Base-by-base conservation (phyloP, 2,113 vertebrate genomes). In the Carollia perspicillata region DNA sequence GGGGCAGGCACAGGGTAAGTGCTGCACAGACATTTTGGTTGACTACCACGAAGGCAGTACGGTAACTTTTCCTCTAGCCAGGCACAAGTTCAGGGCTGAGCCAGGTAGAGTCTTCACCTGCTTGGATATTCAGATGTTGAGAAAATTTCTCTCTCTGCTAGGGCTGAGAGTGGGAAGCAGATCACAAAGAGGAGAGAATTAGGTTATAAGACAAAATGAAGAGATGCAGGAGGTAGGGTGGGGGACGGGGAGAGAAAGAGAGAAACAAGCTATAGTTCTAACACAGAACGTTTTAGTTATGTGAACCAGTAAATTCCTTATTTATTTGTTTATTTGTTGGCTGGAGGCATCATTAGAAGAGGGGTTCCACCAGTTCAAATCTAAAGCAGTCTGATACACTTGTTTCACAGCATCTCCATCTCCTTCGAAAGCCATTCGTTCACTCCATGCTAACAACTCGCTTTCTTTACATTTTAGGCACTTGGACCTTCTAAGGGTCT, bases 321-420 rank as follows among this genome's bases (percentile, higher is more conserved):
- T 74, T 79, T 91, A 51, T 83, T 92, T 75, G 33, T 74, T 79
- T 91, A 51, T 81, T 60, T 94, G 44, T 85, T 92, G 92, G 17
- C 65, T 95, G 77, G 47, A 74, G 28, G 49, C 91, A 74, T 44
- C 94, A 44, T n/a, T 51, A 51, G 58, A 97, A 66, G 37, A 55
- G 23, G 58, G 42, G 44, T 93, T 91, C 49, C 3, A 5, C 89
- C 13, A 53, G 40, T 86, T 75, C 74, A 92, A 93, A 94, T 69
- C 40, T 42, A 91, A 95, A 93, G 37, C 2, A 0, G 13, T 37
- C 83, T 12, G 3, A 35, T 4, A 63, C 22, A 44, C 68, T 90
- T 35, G 30, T 75, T 89, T 85, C 37, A 10, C 47, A 63, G 5
- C 13, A 8, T 28, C 20, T n/a, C 37, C 44, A 1, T 66, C 42